Evolutionary conservation across 2,888 invertebrate genomes (phyloP), one percentile per base, ranked within the genome.

Genomic region (Drosophila trichaetosa): DNA sequence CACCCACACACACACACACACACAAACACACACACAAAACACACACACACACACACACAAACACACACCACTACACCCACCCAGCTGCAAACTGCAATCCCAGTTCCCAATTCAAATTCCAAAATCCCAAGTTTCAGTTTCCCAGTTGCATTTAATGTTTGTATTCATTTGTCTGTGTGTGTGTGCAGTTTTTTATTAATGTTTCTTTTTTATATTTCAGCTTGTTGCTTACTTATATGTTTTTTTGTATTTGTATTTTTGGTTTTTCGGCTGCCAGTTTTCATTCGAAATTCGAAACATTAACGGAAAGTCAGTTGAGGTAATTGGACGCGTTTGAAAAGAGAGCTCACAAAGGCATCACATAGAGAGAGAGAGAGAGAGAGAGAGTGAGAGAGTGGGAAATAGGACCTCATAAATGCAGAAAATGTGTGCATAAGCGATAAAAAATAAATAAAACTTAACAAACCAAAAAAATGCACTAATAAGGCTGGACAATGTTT

Each of bases 291-390:
- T 87, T 76, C 69, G 74, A 83, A 86, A 78, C 90, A 87, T 83
- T 85, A 79, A 79, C 86, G 89, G 83, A 85, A 85, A 87, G 90
- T 85, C 83, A 56, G 79, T 71, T 73, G 77, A 88, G 89, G 87
- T 89, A 87, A 89, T 89, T 87, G 88, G 90, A 87, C 87, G 90
- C 87, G 85, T 82, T 78, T 77, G 54, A 78, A 78, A 62, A 57
- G n/a, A 21, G 58, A 49, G 73, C 69, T 59, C 60, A 33, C 42
- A 64, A 66, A 67, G 16, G 54, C 64, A 49, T 51, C n/a, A 18
- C 8, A 46, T 34, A 21, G 46, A 21, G 53, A 31, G 61, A 38
- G 2, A 52, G 33, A 4, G 13, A 46, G 13, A 36, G 16, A 38
- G 38, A 10, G 10, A 10, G 10, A n/a, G 1, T 10, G 7, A 21